Percentiles rank a stretch among this genome's conserved stretches.
phyloP scores from a whole-genome alignment of 1,140 invertebrate species.

The Teleopsis dalmanni region DNA sequence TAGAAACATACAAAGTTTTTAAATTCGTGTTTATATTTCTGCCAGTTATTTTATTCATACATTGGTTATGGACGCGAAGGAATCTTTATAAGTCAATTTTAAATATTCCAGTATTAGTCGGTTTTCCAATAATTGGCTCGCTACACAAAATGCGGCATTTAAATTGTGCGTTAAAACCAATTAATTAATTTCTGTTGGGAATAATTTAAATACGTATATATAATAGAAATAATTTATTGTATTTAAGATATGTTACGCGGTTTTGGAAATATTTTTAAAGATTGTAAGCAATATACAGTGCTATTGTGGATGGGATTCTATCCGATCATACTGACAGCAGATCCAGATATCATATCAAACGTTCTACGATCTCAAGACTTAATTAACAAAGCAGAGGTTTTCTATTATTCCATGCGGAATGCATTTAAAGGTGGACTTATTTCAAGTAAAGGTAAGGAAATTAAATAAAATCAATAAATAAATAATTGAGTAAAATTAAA shows the following conservation, averaged over 20 bases:
- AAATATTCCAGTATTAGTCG: not conserved
- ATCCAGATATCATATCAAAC: slow-evolving; percentile 1
- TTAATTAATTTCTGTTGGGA: not conserved
- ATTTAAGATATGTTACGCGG: slow-evolving; percentile 1
- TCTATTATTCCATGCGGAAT: not conserved
- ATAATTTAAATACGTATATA: not conserved
- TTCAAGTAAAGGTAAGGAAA: too few species aligned
- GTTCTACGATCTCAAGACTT: not conserved
- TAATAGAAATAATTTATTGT: not conserved
- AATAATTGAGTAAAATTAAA: too few species aligned
- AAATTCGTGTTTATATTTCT: not conserved
- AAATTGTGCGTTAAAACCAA: not conserved
- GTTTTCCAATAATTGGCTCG: not conserved
- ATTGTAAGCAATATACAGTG: not conserved
- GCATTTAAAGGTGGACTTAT: slow-evolving; percentile 1
- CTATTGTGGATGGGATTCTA: not conserved
- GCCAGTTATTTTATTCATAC: not conserved
- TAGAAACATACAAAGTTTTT: not conserved
- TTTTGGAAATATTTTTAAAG: slow-evolving; percentile 1
- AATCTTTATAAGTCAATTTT: not conserved
- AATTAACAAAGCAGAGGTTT: not conserved
- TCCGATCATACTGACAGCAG: slow-evolving; percentile 1
- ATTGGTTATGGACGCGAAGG: slow-evolving; percentile 4
- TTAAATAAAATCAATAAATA: too few species aligned
- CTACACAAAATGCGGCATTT: not conserved